These are phyloP conservation scores for Dromaius novaehollandiae DNA, from an alignment of 2,113 vertebrate species.

Conservation along the genomic window DNA sequence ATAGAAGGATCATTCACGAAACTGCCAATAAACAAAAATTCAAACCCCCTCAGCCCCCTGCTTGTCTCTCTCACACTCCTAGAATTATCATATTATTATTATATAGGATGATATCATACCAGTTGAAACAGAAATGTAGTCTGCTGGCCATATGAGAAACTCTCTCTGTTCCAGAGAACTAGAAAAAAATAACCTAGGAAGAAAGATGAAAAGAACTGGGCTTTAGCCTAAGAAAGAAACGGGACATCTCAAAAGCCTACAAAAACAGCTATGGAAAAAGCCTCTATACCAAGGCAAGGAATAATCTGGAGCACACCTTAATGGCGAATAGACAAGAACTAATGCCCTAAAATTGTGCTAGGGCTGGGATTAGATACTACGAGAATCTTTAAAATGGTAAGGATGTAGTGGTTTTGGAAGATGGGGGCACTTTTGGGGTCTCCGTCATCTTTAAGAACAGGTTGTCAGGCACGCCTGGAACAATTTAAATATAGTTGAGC, in stretches of 20 bases:
- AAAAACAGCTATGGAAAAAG: neutral
- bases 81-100: neutral
- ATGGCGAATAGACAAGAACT: neutral
- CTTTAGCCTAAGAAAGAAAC: neutral
- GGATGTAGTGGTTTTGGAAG: neutral
- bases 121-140: neutral
- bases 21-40: neutral
- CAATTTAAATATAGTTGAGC: neutral
- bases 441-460: neutral
- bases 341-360: neutral
- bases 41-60: neutral
- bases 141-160: neutral
- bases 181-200: neutral
- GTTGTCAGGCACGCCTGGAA: neutral
- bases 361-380: neutral
- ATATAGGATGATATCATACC: neutral
- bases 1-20: neutral
- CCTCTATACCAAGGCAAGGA: neutral
- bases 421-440: neutral
- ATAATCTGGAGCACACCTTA: neutral
- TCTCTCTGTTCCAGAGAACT: neutral
- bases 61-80: neutral
- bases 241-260: neutral
- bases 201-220: neutral
- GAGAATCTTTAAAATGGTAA: neutral